phyloP scores from a whole-genome alignment of 2,888 invertebrate genomes.

The Brassicogethes aeneus region DNA sequence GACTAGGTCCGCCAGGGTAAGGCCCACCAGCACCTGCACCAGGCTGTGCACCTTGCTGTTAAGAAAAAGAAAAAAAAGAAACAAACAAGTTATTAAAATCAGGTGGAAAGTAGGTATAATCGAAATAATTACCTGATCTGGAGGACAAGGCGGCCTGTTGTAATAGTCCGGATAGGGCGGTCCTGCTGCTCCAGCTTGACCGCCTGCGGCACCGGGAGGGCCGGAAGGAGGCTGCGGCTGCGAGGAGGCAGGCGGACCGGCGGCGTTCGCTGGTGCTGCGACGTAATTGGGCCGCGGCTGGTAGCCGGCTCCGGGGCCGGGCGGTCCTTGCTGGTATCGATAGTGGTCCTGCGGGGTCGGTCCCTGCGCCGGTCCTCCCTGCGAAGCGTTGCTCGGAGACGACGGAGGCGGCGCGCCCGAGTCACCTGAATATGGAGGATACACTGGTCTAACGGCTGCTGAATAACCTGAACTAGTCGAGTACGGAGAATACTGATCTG shows the following conservation, averaged over 20 bases:
- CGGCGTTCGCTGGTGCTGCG: slow-evolving; percentile 22
- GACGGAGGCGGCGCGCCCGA: slow-evolving; percentile 24
- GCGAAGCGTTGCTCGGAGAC: slow-evolving; percentile 31
- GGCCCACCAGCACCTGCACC: too few relatives aligned
- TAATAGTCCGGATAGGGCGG: slow-evolving; percentile 49
- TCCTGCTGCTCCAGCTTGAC: neutral
- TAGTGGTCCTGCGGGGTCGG: slow-evolving; percentile 35
- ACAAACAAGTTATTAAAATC: too few relatives aligned
- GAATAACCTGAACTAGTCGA: slow-evolving; percentile 45
- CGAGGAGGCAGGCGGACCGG: slow-evolving; percentile 7
- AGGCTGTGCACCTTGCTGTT: too few relatives aligned
- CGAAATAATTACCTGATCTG: slow-evolving; percentile 28
- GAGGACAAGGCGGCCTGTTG: slow-evolving; percentile 38
- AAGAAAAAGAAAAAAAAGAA: too few relatives aligned
- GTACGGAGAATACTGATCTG: slow-evolving; percentile 51
- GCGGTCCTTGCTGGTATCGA: slow-evolving; percentile 32
- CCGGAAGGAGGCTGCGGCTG: neutral
- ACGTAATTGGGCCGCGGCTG: slow-evolving; percentile 37
- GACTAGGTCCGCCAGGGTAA: slow-evolving; percentile 8
- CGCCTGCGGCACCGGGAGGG: slow-evolving; percentile 1
- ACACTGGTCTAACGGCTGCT: slow-evolving; percentile 65
- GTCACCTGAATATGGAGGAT: slow-evolving; percentile 62
- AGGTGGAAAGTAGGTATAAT: slow-evolving; percentile 1
- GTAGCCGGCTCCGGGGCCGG: slow-evolving; percentile 30
- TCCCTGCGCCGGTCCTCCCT: slow-evolving; percentile 29